Conservation (phyloP, 2,888 invertebrate genomes). For the Leptopterna dolabrata region DNA sequence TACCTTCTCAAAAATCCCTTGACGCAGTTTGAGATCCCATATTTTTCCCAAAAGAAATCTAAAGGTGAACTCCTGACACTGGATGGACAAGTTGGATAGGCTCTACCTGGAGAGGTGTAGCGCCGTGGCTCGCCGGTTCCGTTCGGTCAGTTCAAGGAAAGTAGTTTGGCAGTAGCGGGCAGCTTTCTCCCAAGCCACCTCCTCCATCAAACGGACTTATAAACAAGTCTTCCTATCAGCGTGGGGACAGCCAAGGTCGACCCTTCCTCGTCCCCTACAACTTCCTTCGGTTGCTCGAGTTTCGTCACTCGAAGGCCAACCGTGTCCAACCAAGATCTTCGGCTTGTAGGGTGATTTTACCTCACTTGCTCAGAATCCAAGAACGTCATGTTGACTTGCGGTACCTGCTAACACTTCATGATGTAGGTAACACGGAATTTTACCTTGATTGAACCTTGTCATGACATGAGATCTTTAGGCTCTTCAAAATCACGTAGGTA, state of each 20-base stretch:
- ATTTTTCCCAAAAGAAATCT: background rate
- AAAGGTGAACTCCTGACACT: background rate
- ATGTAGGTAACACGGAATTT: too few relatives aligned
- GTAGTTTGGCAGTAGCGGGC: conserved; percentile 45
- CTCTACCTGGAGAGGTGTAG: background rate
- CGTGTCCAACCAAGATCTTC: background rate
- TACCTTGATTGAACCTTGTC: too few relatives aligned
- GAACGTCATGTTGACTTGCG: too few relatives aligned
- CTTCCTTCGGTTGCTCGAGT: background rate
- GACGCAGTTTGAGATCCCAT: background rate
- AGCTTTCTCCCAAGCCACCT: conserved; percentile 27
- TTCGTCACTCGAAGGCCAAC: background rate
- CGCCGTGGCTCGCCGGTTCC: background rate
- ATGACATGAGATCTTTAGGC: too few relatives aligned
- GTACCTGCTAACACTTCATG: too few relatives aligned
- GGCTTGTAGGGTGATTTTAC: background rate
- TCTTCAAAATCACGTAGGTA: too few relatives aligned
- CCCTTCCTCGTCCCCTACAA: background rate
- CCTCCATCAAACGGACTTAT: background rate
- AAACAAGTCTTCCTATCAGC: background rate
- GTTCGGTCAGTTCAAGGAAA: conserved; percentile 39
- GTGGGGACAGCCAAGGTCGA: background rate
- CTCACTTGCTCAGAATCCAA: background rate
- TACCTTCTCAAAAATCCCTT: background rate
- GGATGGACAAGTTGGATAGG: too few relatives aligned